phyloP scores from a whole-genome alignment of 2,113 vertebrate genomes.

The Centropristis striata region DNA sequence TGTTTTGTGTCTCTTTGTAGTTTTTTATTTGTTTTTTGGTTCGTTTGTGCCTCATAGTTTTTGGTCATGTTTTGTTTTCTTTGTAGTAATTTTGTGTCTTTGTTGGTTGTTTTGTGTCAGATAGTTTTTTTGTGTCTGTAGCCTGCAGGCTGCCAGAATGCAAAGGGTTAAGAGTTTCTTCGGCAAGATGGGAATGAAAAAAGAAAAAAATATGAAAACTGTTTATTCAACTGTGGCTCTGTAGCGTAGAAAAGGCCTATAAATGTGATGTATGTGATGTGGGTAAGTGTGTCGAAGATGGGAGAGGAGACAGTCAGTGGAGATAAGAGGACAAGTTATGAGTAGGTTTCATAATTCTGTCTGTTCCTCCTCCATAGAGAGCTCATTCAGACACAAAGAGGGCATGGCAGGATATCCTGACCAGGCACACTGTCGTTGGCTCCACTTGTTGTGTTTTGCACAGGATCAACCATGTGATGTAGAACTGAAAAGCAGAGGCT shows the following conservation, averaged over 20 bases:
- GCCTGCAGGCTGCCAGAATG: no score
- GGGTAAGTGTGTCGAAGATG: constrained; percentile 26
- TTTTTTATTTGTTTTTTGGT: no score
- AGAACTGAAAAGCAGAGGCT: constrained; percentile 9
- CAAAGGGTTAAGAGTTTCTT: background rate
- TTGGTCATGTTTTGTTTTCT: no score
- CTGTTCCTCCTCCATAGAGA: constrained; percentile 59
- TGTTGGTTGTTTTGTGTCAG: no score
- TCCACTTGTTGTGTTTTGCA: constrained; percentile 9
- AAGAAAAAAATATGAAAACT: background rate
- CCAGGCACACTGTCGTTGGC: constrained; percentile 40
- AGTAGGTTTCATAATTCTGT: constrained; percentile 62
- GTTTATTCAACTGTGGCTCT: constrained; percentile 25
- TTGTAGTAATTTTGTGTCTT: no score
- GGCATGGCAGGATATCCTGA: constrained; percentile 75
- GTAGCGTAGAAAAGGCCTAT: constrained; percentile 4
- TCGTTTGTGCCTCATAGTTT: no score
- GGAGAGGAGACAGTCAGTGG: constrained; percentile 22
- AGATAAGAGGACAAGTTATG: constrained; percentile 58
- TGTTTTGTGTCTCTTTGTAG: no score
- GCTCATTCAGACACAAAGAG: constrained; percentile 55
- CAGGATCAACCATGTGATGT: background rate
- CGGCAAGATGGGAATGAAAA: background rate
- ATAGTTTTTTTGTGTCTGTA: no score
- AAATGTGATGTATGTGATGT: constrained; percentile 40